phyloP scores from a whole-genome alignment of 1,140 invertebrate genomes.

The Drosophila teissieri region DNA sequence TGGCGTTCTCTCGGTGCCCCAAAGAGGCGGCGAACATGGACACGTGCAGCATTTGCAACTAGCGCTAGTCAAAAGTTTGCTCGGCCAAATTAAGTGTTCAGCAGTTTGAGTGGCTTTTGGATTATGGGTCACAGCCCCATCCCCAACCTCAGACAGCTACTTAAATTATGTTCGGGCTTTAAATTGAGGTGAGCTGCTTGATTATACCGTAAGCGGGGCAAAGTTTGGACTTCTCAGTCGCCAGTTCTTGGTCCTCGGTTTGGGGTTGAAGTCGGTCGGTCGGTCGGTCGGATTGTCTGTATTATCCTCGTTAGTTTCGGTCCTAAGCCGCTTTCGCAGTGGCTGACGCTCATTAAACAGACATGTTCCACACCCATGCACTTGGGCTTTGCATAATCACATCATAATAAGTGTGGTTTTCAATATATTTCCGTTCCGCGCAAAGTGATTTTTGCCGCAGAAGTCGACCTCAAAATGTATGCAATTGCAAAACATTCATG shows the following conservation, averaged over 20 bases:
- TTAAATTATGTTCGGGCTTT: constrained; percentile 42
- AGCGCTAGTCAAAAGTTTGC: constrained; percentile 54
- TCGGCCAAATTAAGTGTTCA: constrained; percentile 65
- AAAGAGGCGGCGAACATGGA: constrained; percentile 2
- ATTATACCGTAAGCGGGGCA: not conserved
- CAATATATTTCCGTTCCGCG: constrained; percentile 19
- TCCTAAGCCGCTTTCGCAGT: constrained; percentile 56
- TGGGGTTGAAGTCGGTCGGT: constrained; percentile 1
- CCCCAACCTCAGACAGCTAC: constrained; percentile 9
- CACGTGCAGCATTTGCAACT: constrained; percentile 61
- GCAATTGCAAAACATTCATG: constrained; percentile 56
- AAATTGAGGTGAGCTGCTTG: constrained; percentile 22
- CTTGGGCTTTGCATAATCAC: constrained; percentile 37
- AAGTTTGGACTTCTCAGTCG: not conserved
- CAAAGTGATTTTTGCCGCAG: constrained; percentile 63
- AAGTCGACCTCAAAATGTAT: constrained; percentile 67
- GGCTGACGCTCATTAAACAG: constrained; percentile 32
- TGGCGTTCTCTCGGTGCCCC: not conserved
- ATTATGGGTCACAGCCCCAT: constrained; percentile 37
- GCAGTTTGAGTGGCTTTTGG: constrained; percentile 53
- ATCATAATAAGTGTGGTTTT: constrained; percentile 70
- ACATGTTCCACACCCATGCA: constrained; percentile 15
- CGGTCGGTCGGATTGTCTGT: not conserved
- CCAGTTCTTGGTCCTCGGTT: not conserved
- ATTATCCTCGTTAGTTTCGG: constrained; percentile 7